Percentiles rank a stretch among this genome's conserved stretches.
phyloP scores from a whole-genome alignment of 2,797 vertebrate species.

The Phoxinus dragarum region DNA sequence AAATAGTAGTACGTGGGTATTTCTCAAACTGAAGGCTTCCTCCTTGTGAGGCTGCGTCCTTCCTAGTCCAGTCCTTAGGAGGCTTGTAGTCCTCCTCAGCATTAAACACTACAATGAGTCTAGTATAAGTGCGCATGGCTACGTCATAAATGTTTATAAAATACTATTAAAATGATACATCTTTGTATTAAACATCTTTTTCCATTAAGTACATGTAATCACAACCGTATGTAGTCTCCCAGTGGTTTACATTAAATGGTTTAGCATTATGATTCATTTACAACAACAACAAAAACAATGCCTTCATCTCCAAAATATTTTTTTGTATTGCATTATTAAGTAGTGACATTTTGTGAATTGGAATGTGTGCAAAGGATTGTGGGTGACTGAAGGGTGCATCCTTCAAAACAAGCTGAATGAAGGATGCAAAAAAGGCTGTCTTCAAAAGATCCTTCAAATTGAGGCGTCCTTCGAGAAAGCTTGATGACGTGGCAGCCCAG shows the following conservation, averaged over 20 bases:
- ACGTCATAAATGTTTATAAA: not conserved
- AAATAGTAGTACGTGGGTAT: not conserved
- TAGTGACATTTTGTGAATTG: too few species aligned
- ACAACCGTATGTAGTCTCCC: not conserved
- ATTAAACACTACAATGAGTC: too few species aligned
- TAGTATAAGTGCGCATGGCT: not conserved
- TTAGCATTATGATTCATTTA: not conserved
- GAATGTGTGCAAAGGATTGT: too few species aligned
- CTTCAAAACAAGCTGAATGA: not conserved
- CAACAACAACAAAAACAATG: not conserved
- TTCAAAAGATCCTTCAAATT: not conserved
- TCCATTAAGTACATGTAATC: not conserved
- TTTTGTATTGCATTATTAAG: not conserved
- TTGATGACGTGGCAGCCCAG: not conserved
- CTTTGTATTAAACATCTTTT: not conserved
- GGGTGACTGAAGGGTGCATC: not conserved
- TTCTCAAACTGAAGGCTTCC: not conserved
- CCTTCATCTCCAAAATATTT: not conserved
- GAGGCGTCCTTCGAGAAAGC: not conserved
- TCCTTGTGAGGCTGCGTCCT: too few species aligned
- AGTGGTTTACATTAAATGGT: not conserved
- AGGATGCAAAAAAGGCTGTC: not conserved
- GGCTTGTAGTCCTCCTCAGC: not conserved
- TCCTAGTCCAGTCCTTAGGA: not conserved
- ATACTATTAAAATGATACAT: not conserved